Evolutionary conservation across 1,140 invertebrate species (phyloP).

Genomic region (Acromyrmex charruanus): DNA sequence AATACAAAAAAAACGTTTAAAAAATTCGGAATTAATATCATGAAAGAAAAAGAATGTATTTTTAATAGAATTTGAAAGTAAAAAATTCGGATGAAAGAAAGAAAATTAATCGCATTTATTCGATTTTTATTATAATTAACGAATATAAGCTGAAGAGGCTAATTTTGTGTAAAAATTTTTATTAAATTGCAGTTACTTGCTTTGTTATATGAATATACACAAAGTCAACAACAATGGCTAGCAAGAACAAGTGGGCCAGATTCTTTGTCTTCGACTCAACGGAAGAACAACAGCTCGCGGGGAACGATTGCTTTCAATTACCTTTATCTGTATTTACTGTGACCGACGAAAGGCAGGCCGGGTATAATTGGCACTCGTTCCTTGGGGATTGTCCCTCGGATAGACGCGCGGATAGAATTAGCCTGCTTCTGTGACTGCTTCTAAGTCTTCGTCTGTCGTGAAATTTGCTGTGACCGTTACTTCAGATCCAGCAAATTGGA

Average conservation of each 20-base stretch:
- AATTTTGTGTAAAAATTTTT: not conserved
- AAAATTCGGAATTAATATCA: not conserved
- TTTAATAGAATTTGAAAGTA: not conserved
- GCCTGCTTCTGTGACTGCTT: conserved; percentile 33
- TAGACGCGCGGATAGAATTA: conserved; percentile 44
- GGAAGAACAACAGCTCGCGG: conserved; percentile 30
- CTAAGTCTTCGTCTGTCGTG: conserved; percentile 41
- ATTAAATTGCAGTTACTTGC: not conserved
- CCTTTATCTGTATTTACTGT: conserved; percentile 77
- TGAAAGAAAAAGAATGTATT: not conserved
- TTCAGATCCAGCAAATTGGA: conserved; percentile 8
- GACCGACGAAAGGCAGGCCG: conserved; percentile 35
- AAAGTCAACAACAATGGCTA: conserved; percentile 46
- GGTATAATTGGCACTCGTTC: conserved; percentile 55
- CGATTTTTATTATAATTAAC: not conserved
- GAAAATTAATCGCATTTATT: not conserved
- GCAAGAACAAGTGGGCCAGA: conserved; percentile 31
- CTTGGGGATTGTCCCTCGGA: conserved; percentile 25
- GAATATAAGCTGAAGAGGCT: not conserved
- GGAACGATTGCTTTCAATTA: conserved; percentile 76
- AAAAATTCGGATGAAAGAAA: not conserved
- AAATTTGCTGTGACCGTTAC: conserved; percentile 39
- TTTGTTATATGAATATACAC: not conserved
- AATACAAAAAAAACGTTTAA: not conserved
- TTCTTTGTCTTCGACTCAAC: conserved; percentile 56